Percentiles rank a stretch among this genome's conserved stretches.
These are phyloP conservation scores for Stichopus chloronotus DNA, from an alignment of 35 echinoderm and acorn worm genomes.

Conservation along the genomic window DNA sequence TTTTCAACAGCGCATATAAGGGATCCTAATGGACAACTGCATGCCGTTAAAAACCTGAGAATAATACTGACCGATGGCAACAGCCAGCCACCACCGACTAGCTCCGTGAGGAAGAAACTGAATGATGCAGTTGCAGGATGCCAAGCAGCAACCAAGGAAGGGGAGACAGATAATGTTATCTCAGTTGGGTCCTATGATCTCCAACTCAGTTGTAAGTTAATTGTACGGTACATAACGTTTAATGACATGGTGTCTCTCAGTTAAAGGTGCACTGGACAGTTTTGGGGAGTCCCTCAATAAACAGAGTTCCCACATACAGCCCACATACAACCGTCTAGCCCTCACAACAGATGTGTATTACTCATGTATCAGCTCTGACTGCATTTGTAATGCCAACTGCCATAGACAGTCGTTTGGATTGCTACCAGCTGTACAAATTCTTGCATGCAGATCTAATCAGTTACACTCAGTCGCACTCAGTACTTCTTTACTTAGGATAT, in stretches of 20 bases:
- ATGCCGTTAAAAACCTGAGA: conserved; percentile 83
- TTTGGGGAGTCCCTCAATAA: too few relatives aligned
- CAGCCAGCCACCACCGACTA: conserved; percentile 76
- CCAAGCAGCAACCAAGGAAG: conserved; percentile 71
- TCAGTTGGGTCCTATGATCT: conserved; percentile 93
- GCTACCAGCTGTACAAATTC: too few relatives aligned
- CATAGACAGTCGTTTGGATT: too few relatives aligned
- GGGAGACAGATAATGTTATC: conserved; percentile 77
- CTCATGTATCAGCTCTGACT: too few relatives aligned
- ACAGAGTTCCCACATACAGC: too few relatives aligned
- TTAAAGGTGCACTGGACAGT: too few relatives aligned
- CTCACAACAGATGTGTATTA: too few relatives aligned
- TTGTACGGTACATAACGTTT: neutral
- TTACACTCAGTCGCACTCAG: too few relatives aligned
- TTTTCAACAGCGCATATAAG: conserved; percentile 82
- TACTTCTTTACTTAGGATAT: too few relatives aligned
- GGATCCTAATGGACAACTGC: conserved; percentile 81
- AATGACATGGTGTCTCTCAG: neutral
- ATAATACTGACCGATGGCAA: conserved; percentile 90
- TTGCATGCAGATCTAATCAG: too few relatives aligned
- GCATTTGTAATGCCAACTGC: too few relatives aligned
- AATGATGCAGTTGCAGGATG: conserved; percentile 75
- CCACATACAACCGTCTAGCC: too few relatives aligned
- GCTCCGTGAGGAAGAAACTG: conserved; percentile 64
- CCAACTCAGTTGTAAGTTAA: conserved; percentile 84